A percentile compares a stretch with the other conserved stretches of the same genome.
These are phyloP conservation scores for Pseudomyrmex cubaensis DNA, from an alignment of 1,140 invertebrate genomes.

Conservation along the genomic window DNA sequence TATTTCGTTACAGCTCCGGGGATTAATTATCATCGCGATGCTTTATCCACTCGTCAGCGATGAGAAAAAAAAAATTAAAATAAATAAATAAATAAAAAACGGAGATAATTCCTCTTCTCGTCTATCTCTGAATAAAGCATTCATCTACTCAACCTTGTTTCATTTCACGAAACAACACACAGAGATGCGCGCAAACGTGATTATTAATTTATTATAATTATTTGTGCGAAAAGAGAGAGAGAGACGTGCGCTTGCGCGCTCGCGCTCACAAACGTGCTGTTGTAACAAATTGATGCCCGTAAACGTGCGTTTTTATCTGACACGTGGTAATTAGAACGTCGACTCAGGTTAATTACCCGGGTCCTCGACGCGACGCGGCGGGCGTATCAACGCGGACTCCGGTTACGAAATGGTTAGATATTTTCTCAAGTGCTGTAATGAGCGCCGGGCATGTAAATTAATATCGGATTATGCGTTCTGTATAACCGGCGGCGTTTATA, in stretches of 20 bases:
- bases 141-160: constrained; percentile 15
- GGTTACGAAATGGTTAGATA: constrained; percentile 45
- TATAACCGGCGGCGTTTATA: constrained; percentile 11
- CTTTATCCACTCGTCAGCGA: constrained; percentile 14
- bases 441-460: constrained; percentile 49
- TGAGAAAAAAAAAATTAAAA: constrained; percentile 13
- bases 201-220: constrained; percentile 56
- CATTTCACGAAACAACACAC: neutral
- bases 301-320: constrained; percentile 35
- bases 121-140: constrained; percentile 33
- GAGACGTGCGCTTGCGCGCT: too few species aligned
- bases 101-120: constrained; percentile 5
- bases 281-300: constrained; percentile 6
- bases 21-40: constrained; percentile 40
- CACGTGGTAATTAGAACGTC: constrained; percentile 38
- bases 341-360: constrained; percentile 23
- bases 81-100: neutral
- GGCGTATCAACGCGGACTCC: neutral
- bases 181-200: neutral
- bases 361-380: neutral
- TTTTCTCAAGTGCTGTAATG: constrained; percentile 57
- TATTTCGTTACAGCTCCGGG: constrained; percentile 32
- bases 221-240: neutral
- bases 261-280: neutral
- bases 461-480: constrained; percentile 52